Evolutionary conservation across 92 coral and sea anemone species (phyloP).

Genomic region (Epizoanthus scotinus): DNA sequence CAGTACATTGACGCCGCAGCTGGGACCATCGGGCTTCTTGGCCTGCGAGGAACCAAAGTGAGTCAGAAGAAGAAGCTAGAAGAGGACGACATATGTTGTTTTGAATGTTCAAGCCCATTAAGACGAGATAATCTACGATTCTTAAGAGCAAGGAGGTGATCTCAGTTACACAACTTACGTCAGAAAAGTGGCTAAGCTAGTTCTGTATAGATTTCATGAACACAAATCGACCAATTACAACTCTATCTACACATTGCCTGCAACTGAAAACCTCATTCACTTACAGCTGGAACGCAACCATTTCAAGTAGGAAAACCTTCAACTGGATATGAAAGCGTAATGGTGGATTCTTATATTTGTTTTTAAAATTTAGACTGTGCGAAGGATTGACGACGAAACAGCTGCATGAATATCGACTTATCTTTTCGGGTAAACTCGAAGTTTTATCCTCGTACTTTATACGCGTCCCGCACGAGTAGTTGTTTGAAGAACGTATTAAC

Average conservation of each 20-base stretch:
- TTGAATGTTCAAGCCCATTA: no score
- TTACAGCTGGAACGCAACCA: no score
- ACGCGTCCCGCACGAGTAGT: not conserved
- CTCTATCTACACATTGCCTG: not conserved
- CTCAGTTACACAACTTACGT: not conserved
- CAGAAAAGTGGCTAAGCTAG: not conserved
- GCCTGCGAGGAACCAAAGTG: no score
- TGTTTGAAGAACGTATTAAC: not conserved
- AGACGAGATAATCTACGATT: no score
- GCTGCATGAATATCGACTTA: not conserved
- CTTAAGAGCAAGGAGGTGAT: not conserved
- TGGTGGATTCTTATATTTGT: not conserved
- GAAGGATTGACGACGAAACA: slow-evolving; percentile 23
- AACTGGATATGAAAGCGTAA: not conserved
- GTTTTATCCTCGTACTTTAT: not conserved
- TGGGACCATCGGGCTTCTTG: no score
- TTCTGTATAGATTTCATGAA: not conserved
- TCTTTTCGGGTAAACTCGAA: not conserved
- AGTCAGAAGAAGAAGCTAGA: no score
- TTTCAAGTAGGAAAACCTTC: not conserved
- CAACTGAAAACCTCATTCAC: no score
- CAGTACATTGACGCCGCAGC: no score
- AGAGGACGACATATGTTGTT: no score
- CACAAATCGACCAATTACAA: not conserved
- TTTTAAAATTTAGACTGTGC: not conserved